Evolutionary conservation across 2,797 vertebrate genomes (phyloP).

Genomic region (Todus mexicanus): DNA sequence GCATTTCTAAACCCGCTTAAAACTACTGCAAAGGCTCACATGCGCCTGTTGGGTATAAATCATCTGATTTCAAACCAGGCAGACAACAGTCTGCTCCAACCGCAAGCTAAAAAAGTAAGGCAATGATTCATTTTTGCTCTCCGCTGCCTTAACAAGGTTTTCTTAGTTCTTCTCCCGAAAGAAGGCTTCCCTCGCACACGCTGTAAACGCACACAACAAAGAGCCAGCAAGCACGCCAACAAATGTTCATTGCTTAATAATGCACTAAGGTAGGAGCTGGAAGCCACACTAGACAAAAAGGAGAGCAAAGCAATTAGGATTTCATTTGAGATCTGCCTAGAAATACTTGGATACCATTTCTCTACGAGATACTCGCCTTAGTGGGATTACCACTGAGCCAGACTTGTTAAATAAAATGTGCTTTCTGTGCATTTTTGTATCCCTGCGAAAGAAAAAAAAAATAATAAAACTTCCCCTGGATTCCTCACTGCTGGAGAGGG

Average conservation of each 20-base stretch:
- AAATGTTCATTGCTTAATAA: slow-evolving; percentile 18
- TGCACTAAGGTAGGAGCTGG: background rate
- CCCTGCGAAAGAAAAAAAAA: background rate
- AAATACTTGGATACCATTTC: background rate
- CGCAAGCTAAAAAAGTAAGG: background rate
- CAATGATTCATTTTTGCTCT: background rate
- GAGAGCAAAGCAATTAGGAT: background rate
- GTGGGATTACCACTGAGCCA: background rate
- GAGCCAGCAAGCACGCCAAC: background rate
- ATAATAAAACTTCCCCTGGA: background rate
- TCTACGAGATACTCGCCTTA: background rate
- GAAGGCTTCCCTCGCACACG: background rate
- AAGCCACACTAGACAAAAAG: background rate
- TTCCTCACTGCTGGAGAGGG: background rate
- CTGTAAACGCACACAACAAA: background rate
- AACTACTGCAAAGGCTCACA: background rate
- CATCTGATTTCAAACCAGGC: background rate
- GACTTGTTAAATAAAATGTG: background rate
- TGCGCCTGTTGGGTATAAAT: background rate
- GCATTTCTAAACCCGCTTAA: background rate
- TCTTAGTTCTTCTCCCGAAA: background rate
- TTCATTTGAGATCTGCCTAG: background rate
- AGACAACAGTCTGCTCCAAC: background rate
- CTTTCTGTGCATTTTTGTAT: background rate
- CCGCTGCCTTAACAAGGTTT: background rate